These are phyloP conservation scores for Scopus umbretta DNA, from an alignment of 2,113 vertebrate genomes.

Conservation along the genomic window DNA sequence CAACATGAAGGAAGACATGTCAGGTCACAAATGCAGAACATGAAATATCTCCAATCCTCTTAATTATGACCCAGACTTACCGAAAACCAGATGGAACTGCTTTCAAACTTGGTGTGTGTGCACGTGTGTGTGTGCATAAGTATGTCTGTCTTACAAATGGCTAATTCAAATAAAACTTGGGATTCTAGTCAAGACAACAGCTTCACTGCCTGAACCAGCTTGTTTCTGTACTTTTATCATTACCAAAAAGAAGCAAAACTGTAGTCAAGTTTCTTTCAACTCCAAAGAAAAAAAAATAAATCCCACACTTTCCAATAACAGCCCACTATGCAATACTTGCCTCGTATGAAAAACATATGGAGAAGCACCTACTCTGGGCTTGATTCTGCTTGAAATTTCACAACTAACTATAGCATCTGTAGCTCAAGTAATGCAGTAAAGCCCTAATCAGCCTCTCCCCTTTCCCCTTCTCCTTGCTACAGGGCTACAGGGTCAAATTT, in stretches of 20 bases:
- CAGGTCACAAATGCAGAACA: conserved; percentile 59
- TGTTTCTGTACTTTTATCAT: conserved; percentile 26
- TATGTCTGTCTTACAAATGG: conserved; percentile 52
- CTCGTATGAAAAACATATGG: neutral
- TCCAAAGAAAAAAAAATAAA: conserved; percentile 10
- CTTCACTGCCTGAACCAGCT: conserved; percentile 62
- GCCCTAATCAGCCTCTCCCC: neutral
- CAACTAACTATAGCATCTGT: neutral
- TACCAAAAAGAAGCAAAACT: conserved; percentile 7
- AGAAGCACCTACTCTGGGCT: neutral
- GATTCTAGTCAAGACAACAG: conserved; percentile 65
- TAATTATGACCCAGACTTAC: conserved; percentile 69
- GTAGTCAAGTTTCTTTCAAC: neutral
- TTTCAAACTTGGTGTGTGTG: conserved; percentile 28
- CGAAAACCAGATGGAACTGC: conserved; percentile 66
- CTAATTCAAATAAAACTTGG: conserved; percentile 65
- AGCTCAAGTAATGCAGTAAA: neutral
- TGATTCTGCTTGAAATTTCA: neutral
- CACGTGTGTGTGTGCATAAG: neutral
- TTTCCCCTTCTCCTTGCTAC: neutral
- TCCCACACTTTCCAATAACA: neutral
- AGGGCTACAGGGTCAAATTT: neutral
- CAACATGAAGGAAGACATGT: conserved; percentile 14
- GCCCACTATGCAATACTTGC: neutral
- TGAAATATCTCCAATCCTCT: conserved; percentile 60